Base-by-base conservation (phyloP, 2,797 vertebrate genomes). In the Xyrichtys novacula region DNA sequence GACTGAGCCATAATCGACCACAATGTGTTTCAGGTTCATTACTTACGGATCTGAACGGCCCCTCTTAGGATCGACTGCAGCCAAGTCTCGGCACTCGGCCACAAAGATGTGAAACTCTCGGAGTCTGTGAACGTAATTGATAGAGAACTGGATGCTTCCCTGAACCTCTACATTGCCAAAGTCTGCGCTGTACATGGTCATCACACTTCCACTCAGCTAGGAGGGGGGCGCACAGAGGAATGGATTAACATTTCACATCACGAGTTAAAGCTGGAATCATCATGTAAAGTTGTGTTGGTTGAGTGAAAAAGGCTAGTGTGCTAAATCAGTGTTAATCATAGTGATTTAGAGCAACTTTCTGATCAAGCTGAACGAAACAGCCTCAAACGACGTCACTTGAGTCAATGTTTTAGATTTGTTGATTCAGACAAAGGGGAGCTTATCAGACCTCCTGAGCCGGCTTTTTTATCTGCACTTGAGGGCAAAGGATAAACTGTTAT, bases 21-120 rank as follows among this genome's bases (percentile, higher is more conserved):
- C 15, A 16, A 28, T 40, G 5, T 23, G 10, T 23, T 52, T 32
- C 9, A 34, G 22, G 8, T 7, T 11, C 6, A 34, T 19, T 38
- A 96, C 97, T 96, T 88, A 99, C 97, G 98, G 96, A 69, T 99
- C 96, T 1, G 98, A 98, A 58, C 96, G 96, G 19, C 95, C 95
- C 58, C 93, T 96, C 86, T 96, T 99, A 2, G 89, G 72, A 59
- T 99, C 97, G 0, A 94, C 97, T 0, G 94, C 89, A n/a, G 98
- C 96, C 86, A 99, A 80, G 64, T 96, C 95, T 60, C 87, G 93
- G 83, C 97, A 98, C 72, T 96, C 94, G 22, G 94, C 95, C 60
- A 99, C 94, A 68, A 98, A 98, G 74, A 99, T 90, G 65, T 98
- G 96, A 66, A 99, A 93, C 90, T 99, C 97, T 0, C 89, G 90